Base-by-base conservation (phyloP, 2,113 vertebrate genomes). In the Corvus moneduloides region DNA sequence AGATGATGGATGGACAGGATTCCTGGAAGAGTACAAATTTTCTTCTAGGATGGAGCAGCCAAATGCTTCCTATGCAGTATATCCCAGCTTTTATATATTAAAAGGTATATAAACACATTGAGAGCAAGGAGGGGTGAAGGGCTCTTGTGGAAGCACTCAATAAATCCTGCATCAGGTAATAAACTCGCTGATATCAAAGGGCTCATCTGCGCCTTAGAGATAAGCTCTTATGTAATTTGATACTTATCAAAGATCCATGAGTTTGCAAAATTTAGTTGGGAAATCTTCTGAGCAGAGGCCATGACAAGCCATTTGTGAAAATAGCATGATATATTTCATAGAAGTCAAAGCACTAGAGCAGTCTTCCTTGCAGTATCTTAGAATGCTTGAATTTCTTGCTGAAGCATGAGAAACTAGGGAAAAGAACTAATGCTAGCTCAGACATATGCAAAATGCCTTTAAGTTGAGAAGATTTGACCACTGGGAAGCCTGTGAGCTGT, bases 121-220 rank as follows among this genome's bases (percentile, higher is more conserved):
- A 95, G 64, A 93, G 49, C 89, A 89, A 89, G 49, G 23, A 91
- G 14, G 18, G 33, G 8, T 55, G 26, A 37, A 87, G 30, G 78
- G 46, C 35, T 81, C 94, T 92, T 76, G 69, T 88, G 81, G 89
- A 95, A 94, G 16, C 64, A 91, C 85, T 95, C 16, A 32, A 73
- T 94, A 97, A 97, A 96, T 96, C 81, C 82, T 87, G 46, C 32
- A 61, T 61, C 74, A 49, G 41, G 74, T 92, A 91, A 94, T 76
- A 73, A 94, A 80, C 32, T 66, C 9, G 8, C 19, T 80, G 74
- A 66, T 93, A 79, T 76, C 62, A 94, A 94, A 73, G 56, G 12
- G 14, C 41, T 81, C 16, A 4, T 69, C 78, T 93, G 54, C 39
- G 90, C 46, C 44, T 78, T 48, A 67, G 71, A 88, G 84, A 83